These are phyloP conservation scores for Dendrocincla fuliginosa DNA, from an alignment of 2,797 vertebrate species.

Conservation along the genomic window DNA sequence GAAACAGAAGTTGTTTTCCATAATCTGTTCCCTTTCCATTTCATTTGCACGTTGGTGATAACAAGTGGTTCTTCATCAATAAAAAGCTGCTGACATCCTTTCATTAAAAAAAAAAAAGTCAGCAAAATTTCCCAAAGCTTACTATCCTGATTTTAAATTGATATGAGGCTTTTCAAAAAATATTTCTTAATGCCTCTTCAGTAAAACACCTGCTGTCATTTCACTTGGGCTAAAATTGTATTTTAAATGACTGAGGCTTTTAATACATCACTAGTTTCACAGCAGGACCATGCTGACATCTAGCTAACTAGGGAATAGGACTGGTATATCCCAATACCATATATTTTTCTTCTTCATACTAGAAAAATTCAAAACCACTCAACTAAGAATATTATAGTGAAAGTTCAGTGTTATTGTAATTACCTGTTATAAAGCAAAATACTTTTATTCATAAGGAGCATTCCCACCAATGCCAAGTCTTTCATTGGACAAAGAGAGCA, in stretches of 20 bases:
- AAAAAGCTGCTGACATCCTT: not conserved
- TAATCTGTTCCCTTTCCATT: conserved; percentile 31
- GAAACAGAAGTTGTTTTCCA: conserved; percentile 7
- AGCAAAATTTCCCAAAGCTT: not conserved
- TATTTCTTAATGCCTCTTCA: not conserved
- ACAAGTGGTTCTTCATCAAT: not conserved
- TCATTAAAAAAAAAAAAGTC: not conserved
- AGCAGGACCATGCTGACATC: not conserved
- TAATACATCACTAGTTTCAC: not conserved
- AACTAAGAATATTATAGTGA: not conserved
- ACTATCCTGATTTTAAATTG: not conserved
- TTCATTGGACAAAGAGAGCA: not conserved
- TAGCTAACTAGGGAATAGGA: not conserved
- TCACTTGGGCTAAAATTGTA: not conserved
- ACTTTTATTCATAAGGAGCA: not conserved
- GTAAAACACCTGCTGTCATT: not conserved
- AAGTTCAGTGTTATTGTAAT: not conserved
- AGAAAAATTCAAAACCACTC: not conserved
- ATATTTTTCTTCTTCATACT: not conserved
- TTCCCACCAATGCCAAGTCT: not conserved
- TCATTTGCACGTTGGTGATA: not conserved
- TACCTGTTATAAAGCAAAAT: not conserved
- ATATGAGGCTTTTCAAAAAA: not conserved
- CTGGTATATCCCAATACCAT: not conserved
- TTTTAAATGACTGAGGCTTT: not conserved